Evolutionary conservation across 2,888 invertebrate species (phyloP).

Genomic region (Meteorus cinctellus): DNA sequence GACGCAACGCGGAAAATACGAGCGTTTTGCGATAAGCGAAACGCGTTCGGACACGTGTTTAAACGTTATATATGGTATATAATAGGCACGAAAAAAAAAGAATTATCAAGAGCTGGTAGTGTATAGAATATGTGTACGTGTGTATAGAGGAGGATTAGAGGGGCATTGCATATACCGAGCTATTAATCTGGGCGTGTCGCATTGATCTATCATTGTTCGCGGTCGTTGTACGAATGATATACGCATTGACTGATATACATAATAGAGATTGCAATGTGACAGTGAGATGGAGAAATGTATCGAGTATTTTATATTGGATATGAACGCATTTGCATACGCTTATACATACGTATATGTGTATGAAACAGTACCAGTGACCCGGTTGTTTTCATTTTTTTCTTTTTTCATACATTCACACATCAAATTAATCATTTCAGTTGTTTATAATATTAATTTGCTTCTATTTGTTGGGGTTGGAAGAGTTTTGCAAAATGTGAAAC

Average conservation of each 20-base stretch:
- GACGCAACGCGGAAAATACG: slow-evolving; percentile 63
- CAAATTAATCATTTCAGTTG: too few species aligned
- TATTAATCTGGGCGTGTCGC: slow-evolving; percentile 72
- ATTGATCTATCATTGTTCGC: slow-evolving; percentile 72
- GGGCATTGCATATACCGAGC: slow-evolving; percentile 48
- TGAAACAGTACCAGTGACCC: not conserved
- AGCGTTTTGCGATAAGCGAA: slow-evolving; percentile 61
- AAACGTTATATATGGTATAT: slow-evolving; percentile 25
- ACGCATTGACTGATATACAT: slow-evolving; percentile 64
- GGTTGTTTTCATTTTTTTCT: slow-evolving; percentile 1
- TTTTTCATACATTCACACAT: not conserved
- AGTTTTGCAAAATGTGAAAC: too few species aligned
- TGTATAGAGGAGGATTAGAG: slow-evolving; percentile 55
- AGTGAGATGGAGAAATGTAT: slow-evolving; percentile 42
- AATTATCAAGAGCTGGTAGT: not conserved
- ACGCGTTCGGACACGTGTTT: slow-evolving; percentile 31
- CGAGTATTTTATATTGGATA: slow-evolving; percentile 15
- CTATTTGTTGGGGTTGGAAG: too few species aligned
- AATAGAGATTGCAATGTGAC: slow-evolving; percentile 64
- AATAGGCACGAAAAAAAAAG: slow-evolving; percentile 23
- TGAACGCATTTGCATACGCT: slow-evolving; percentile 44
- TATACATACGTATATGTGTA: slow-evolving; percentile 41
- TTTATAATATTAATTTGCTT: too few species aligned
- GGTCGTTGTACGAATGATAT: slow-evolving; percentile 57
- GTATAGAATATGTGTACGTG: slow-evolving; percentile 50